Conservation (phyloP, 2,888 invertebrate species). For the Amblyjoppa fuscipennis region DNA sequence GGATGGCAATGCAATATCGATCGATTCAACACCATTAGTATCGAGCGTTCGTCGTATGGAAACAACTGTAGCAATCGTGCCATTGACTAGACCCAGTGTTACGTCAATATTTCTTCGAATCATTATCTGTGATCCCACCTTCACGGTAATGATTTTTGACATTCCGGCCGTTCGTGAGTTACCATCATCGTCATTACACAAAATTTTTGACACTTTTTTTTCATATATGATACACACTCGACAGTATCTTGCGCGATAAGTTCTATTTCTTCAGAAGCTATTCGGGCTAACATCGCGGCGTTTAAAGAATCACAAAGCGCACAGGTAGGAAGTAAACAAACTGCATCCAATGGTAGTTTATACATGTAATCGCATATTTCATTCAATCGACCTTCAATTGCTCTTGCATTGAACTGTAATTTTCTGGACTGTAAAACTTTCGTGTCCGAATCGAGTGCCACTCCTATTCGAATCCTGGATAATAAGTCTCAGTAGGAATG, state of each 20-base stretch:
- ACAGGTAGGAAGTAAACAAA: slow-evolving; percentile 40
- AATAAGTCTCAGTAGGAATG: too few species aligned
- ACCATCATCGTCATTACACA: too few species aligned
- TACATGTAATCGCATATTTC: slow-evolving; percentile 69
- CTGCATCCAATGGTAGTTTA: slow-evolving; percentile 70
- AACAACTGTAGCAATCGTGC: too few species aligned
- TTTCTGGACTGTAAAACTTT: not conserved
- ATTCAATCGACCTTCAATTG: slow-evolving; percentile 55
- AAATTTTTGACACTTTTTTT: too few species aligned
- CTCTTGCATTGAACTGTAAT: slow-evolving; percentile 1
- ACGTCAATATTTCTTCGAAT: too few species aligned
- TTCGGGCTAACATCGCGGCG: slow-evolving; percentile 72
- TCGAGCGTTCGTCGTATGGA: not conserved
- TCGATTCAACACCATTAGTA: slow-evolving; percentile 28
- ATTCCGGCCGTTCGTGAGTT: too few species aligned
- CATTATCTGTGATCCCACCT: too few species aligned
- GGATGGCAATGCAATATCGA: not conserved
- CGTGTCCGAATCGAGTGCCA: not conserved
- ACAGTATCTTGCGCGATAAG: slow-evolving; percentile 67
- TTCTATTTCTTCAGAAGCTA: slow-evolving; percentile 70
- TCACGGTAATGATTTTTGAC: too few species aligned
- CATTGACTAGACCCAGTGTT: too few species aligned
- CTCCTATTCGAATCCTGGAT: too few species aligned
- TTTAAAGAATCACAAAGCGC: slow-evolving; percentile 67
- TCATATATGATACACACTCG: slow-evolving; percentile 57